Evolutionary conservation across 2,113 vertebrate genomes (phyloP).

Genomic region (Argyrosomus japonicus): DNA sequence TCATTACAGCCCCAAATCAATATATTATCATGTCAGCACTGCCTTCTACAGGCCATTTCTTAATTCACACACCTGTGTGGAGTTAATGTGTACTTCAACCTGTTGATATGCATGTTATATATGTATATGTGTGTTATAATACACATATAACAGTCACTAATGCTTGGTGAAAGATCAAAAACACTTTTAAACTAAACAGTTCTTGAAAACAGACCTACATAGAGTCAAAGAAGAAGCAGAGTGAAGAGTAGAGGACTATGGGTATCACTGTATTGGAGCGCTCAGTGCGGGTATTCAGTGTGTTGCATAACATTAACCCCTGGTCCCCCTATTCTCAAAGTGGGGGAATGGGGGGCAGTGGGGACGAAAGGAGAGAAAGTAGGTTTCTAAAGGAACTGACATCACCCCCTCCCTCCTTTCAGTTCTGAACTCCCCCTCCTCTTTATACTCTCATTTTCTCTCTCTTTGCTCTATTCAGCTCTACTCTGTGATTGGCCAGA

Average conservation of each 20-base stretch:
- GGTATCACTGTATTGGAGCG: conserved; percentile 77
- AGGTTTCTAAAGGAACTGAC: conserved; percentile 79
- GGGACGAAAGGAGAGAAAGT: conserved; percentile 67
- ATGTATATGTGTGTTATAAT: background rate
- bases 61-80: background rate
- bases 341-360: conserved; percentile 52
- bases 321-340: conserved; percentile 82
- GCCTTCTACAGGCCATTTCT: background rate
- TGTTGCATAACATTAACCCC: conserved; percentile 89
- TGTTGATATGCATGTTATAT: background rate
- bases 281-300: conserved; percentile 78
- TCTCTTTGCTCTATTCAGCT: conserved; percentile 73
- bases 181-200: background rate
- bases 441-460: conserved; percentile 72
- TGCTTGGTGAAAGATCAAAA: background rate
- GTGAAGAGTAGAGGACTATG: conserved; percentile 40
- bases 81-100: background rate
- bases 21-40: background rate
- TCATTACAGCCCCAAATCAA: background rate
- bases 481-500: conserved; percentile 76
- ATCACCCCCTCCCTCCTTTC: conserved; percentile 75
- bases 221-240: background rate
- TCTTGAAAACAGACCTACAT: background rate
- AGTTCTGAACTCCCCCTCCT: conserved; percentile 64
- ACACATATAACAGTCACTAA: background rate